These are phyloP conservation scores for Buathra laborator DNA, from an alignment of 2,888 invertebrate genomes.

Conservation along the genomic window DNA sequence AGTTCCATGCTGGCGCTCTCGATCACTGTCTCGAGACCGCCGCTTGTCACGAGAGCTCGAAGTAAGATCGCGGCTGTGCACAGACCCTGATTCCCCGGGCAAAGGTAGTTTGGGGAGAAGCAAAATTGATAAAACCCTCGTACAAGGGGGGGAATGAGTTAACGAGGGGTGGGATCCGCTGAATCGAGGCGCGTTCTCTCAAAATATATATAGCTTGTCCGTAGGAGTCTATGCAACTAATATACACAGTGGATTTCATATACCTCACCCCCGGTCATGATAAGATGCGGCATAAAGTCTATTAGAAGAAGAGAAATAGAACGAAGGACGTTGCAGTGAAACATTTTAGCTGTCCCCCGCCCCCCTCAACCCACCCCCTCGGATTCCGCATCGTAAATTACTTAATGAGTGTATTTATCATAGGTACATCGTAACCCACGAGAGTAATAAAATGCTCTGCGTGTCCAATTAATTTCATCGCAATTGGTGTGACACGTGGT, in stretches of 20 bases:
- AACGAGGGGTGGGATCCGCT: conserved; percentile 14
- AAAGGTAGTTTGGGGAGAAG: conserved; percentile 58
- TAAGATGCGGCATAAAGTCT: conserved; percentile 28
- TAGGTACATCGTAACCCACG: conserved; percentile 51
- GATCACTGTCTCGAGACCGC: conserved; percentile 80
- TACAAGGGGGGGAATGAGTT: conserved; percentile 1
- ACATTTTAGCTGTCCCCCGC: not conserved
- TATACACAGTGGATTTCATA: conserved; percentile 3
- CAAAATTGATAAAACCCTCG: conserved; percentile 81
- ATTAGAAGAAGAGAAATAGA: not conserved
- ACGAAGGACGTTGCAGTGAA: conserved; percentile 15
- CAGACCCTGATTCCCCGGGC: conserved; percentile 20
- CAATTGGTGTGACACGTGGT: conserved; percentile 61
- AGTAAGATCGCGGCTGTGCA: conserved; percentile 45
- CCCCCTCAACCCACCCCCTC: not conserved
- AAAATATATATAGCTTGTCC: conserved; percentile 1
- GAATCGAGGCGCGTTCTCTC: conserved; percentile 1
- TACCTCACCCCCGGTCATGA: not conserved
- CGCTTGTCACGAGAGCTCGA: conserved; percentile 76
- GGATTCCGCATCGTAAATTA: conserved; percentile 55
- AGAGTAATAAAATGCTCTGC: conserved; percentile 58
- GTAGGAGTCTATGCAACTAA: not conserved
- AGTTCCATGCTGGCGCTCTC: conserved; percentile 72
- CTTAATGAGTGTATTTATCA: conserved; percentile 64
- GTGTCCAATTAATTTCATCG: conserved; percentile 65